A percentile compares a stretch with the other conserved stretches of the same genome.
Conservation (phyloP, 2,888 invertebrate genomes). For the Pogonocherus hispidulus region DNA sequence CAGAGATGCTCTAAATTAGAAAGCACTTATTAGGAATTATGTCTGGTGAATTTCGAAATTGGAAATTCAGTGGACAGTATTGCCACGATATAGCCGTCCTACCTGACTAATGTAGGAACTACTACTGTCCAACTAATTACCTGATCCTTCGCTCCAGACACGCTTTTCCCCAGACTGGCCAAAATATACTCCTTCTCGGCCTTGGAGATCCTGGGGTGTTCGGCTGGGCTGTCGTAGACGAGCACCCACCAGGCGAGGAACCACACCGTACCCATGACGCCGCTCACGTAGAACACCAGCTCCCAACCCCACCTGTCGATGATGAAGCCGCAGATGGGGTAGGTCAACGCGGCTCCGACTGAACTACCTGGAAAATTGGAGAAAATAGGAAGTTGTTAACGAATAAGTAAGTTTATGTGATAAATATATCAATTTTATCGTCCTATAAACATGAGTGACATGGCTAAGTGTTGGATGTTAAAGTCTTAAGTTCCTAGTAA, state of each 20-base stretch:
- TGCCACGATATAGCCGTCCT: not conserved
- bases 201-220: constrained; percentile 76
- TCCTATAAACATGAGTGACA: no score
- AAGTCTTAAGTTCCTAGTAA: no score
- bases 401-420: no score
- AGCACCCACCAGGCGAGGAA: constrained; percentile 75
- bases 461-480: no score
- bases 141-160: constrained; percentile 60
- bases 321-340: constrained; percentile 79
- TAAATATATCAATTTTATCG: no score
- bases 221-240: constrained; percentile 75
- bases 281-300: constrained; percentile 78
- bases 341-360: constrained; percentile 77
- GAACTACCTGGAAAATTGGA: constrained; percentile 71
- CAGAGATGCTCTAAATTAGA: no score
- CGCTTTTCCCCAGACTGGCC: constrained; percentile 70
- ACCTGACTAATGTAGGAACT: no score
- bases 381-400: constrained; percentile 11
- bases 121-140: not conserved
- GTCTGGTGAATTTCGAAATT: no score
- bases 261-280: constrained; percentile 76
- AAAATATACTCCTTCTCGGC: constrained; percentile 74
- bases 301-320: constrained; percentile 79
- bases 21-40: no score
- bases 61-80: no score